These are phyloP conservation scores for Mirza zaza DNA, from an alignment of 2,113 vertebrate genomes.

Conservation along the genomic window DNA sequence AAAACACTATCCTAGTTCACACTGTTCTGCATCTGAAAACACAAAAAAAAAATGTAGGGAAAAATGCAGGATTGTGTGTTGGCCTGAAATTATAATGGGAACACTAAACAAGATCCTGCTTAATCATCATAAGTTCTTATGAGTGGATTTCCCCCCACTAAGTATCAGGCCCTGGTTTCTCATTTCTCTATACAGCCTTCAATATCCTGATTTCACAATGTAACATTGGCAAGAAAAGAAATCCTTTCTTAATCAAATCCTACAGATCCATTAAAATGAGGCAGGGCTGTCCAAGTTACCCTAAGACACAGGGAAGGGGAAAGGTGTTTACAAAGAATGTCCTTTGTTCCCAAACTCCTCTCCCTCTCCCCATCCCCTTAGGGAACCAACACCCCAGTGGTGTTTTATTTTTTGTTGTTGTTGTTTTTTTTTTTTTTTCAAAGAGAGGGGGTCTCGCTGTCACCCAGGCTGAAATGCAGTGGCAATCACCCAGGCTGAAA, in stretches of 20 bases:
- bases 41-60: neutral
- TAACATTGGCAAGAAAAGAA: slow-evolving; percentile 13
- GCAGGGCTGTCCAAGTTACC: neutral
- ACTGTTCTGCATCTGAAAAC: slow-evolving; percentile 2
- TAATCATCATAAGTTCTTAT: neutral
- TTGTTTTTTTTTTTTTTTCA: too few species aligned
- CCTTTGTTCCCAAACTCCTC: neutral
- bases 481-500: too few species aligned
- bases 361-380: neutral
- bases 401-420: too few species aligned
- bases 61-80: neutral
- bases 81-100: neutral
- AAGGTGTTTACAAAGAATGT: neutral
- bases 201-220: neutral
- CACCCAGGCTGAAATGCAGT: too few species aligned
- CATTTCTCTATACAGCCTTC: slow-evolving; percentile 13
- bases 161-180: neutral
- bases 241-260: neutral
- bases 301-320: neutral
- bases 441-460: too few species aligned
- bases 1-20: neutral
- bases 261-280: neutral
- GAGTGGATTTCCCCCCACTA: neutral
- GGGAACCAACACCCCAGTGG: neutral
- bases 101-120: neutral